phyloP scores from a whole-genome alignment of 2,113 vertebrate genomes.

The Buteo buteo region DNA sequence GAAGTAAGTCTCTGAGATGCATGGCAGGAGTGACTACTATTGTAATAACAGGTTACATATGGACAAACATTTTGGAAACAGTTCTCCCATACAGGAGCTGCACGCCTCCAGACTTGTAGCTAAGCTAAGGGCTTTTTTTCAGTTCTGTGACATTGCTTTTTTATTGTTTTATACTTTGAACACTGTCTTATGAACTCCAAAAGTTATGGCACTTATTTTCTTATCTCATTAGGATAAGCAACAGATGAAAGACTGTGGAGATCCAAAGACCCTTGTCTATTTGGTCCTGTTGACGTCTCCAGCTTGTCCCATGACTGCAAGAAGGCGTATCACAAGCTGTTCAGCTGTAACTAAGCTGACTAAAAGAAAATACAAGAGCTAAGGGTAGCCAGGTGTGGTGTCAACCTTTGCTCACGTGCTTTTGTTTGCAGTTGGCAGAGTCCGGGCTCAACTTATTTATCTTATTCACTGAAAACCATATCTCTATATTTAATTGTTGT shows the following conservation, averaged over 20 bases:
- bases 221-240: conserved; percentile 3
- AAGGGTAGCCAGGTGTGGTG: background rate
- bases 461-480: background rate
- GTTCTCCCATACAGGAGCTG: accelerated
- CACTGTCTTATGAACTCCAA: background rate
- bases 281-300: background rate
- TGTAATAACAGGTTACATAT: background rate
- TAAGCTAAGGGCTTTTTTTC: background rate
- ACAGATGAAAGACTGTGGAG: background rate
- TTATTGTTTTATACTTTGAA: background rate
- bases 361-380: conserved; percentile 19
- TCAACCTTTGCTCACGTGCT: conserved; percentile 26
- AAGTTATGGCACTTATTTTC: background rate
- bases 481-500: background rate
- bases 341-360: conserved; percentile 14
- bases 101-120: background rate
- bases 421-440: conserved; percentile 34
- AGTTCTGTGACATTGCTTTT: background rate
- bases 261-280: background rate
- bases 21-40: background rate
- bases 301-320: background rate
- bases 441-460: background rate
- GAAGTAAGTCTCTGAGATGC: background rate
- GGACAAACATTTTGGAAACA: background rate
- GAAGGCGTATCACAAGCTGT: background rate